A percentile compares a stretch with the other conserved stretches of the same genome.
These are phyloP conservation scores for Tetraneura akinire DNA, from an alignment of 1,140 invertebrate species.

Conservation along the genomic window DNA sequence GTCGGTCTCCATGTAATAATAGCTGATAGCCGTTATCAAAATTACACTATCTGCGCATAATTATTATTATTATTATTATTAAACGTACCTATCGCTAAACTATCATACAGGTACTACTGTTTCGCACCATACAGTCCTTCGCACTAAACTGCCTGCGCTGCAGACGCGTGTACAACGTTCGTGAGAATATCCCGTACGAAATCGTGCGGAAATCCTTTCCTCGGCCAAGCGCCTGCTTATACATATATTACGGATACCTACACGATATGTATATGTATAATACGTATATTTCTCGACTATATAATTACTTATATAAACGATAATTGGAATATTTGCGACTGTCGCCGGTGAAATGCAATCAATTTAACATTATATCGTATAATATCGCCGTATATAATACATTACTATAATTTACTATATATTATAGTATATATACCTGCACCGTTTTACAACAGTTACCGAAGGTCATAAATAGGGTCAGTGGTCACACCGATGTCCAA, in stretches of 20 bases:
- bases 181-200: slow-evolving; percentile 28
- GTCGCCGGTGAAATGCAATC: neutral
- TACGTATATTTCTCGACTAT: neutral
- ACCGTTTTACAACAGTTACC: neutral
- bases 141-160: too few species aligned
- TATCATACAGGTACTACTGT: neutral
- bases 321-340: neutral
- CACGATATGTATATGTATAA: neutral
- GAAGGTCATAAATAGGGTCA: neutral
- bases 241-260: neutral
- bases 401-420: too few species aligned
- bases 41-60: neutral
- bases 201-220: slow-evolving; percentile 35
- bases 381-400: neutral
- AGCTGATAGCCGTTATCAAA: slow-evolving; percentile 26
- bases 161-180: neutral
- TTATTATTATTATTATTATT: too few species aligned
- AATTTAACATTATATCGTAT: neutral
- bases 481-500: neutral
- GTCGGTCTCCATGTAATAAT: too few species aligned
- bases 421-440: neutral
- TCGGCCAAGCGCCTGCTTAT: too few species aligned
- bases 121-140: neutral
- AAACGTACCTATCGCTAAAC: neutral
- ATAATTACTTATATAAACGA: neutral